Conservation (phyloP, 1,140 invertebrate genomes). For the Drosophila miranda region DNA sequence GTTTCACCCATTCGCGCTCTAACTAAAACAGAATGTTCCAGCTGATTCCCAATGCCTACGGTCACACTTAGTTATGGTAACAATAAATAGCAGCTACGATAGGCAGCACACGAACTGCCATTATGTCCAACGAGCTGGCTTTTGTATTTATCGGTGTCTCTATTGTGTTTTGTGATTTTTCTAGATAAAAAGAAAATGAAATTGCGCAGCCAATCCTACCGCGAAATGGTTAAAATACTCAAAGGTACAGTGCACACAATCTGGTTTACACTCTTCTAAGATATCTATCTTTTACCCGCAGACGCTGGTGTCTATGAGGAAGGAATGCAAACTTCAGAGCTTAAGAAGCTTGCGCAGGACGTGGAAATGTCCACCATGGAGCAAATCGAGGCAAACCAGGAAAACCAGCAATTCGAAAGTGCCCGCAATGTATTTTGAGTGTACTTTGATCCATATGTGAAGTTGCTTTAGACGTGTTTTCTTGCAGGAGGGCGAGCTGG, state of each 20-base stretch:
- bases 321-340: constrained; percentile 52
- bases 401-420: constrained; percentile 13
- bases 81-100: too few species aligned
- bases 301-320: constrained; percentile 58
- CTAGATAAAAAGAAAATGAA: constrained; percentile 33
- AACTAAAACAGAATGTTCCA: too few species aligned
- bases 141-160: too few species aligned
- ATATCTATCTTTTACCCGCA: neutral
- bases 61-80: too few species aligned
- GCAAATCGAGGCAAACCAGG: neutral
- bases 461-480: neutral
- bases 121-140: neutral
- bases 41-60: too few species aligned
- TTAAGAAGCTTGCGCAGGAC: constrained; percentile 48
- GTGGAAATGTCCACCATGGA: constrained; percentile 39
- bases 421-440: constrained; percentile 24
- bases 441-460: neutral
- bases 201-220: constrained; percentile 9
- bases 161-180: too few species aligned
- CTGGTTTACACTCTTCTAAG: neutral
- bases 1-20: too few species aligned
- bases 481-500: constrained; percentile 43
- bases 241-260: constrained; percentile 2
- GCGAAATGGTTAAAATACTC: constrained; percentile 15
- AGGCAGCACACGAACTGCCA: neutral